Conservation (phyloP, 1,140 invertebrate species). For the Gonioctena quinquepunctata region DNA sequence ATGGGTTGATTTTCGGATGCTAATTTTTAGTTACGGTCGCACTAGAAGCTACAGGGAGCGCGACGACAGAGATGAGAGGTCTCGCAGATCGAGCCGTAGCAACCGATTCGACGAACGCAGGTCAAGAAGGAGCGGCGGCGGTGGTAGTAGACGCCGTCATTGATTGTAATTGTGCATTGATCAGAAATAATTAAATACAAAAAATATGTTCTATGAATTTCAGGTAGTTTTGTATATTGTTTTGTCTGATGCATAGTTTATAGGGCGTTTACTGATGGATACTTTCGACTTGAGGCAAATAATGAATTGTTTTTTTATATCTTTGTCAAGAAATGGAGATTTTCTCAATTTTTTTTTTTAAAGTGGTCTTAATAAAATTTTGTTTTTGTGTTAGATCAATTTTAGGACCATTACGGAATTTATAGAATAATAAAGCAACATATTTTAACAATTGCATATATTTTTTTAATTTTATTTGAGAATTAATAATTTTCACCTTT, state of each 20-base stretch:
- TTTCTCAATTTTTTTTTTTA: too few relatives aligned
- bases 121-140: conserved; percentile 35
- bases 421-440: too few relatives aligned
- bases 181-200: not conserved
- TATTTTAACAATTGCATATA: too few relatives aligned
- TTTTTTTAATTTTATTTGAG: too few relatives aligned
- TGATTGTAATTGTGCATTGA: conserved; percentile 22
- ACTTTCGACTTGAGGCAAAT: too few relatives aligned
- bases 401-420: too few relatives aligned
- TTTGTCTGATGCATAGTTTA: not conserved
- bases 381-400: too few relatives aligned
- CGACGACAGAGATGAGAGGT: conserved; percentile 40
- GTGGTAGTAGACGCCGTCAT: conserved; percentile 48
- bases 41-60: conserved; percentile 48
- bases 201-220: not conserved
- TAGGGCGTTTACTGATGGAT: not conserved
- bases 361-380: too few relatives aligned
- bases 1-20: conserved; percentile 35
- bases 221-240: conserved; percentile 4
- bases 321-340: too few relatives aligned
- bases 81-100: conserved; percentile 41
- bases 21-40: conserved; percentile 55
- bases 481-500: too few relatives aligned
- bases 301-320: too few relatives aligned
- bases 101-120: conserved; percentile 47